Evolutionary conservation across 2,888 invertebrate species (phyloP).

Genomic region (Pammene fasciana): DNA sequence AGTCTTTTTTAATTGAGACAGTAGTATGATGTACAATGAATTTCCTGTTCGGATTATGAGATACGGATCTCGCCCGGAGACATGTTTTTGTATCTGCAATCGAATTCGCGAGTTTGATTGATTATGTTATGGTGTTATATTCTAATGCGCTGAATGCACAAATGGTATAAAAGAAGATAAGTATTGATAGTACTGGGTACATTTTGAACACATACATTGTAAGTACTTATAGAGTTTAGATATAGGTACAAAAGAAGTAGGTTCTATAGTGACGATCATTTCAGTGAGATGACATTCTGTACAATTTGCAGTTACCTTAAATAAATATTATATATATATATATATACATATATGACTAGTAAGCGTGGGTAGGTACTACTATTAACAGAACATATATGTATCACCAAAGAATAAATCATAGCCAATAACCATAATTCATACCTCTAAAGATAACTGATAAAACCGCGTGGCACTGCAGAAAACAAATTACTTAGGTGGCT

Average conservation of each 20-base stretch:
- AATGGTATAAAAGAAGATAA: background rate
- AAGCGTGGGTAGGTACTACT: too few relatives aligned
- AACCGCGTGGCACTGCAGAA: background rate
- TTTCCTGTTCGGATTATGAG: conserved; percentile 81
- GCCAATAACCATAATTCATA: too few relatives aligned
- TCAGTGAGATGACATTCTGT: too few relatives aligned
- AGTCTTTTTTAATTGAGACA: background rate
- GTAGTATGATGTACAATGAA: conserved; percentile 54
- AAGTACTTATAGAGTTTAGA: background rate
- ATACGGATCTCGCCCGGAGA: conserved; percentile 75
- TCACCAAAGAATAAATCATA: too few relatives aligned
- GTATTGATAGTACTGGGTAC: background rate
- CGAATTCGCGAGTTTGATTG: conserved; percentile 54
- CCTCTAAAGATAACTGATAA: background rate
- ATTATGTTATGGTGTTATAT: conserved; percentile 47
- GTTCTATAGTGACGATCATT: background rate
- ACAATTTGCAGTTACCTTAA: too few relatives aligned
- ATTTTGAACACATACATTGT: conserved; percentile 3
- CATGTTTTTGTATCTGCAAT: conserved; percentile 62
- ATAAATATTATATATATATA: too few relatives aligned
- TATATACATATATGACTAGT: too few relatives aligned
- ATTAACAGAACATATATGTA: too few relatives aligned
- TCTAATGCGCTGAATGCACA: conserved; percentile 43
- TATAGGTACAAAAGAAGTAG: background rate
- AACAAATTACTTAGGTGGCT: background rate